phyloP scores from a whole-genome alignment of 2,113 vertebrate species.

The Anthoscopus minutus region DNA sequence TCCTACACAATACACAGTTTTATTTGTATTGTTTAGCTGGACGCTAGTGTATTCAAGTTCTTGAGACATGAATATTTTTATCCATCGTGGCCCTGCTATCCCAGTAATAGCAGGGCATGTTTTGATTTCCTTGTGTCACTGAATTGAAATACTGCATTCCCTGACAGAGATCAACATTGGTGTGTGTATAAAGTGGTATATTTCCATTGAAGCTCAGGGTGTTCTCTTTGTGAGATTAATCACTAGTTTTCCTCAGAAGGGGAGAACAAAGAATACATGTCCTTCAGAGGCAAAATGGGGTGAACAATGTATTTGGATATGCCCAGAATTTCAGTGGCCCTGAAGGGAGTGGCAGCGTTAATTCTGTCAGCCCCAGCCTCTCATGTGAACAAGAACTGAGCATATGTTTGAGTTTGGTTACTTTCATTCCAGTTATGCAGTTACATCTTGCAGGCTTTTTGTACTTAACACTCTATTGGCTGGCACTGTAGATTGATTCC shows the following conservation, averaged over 20 bases:
- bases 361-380: not conserved
- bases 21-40: not conserved
- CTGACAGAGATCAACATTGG: not conserved
- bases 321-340: not conserved
- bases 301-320: not conserved
- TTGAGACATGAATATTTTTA: not conserved
- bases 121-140: not conserved
- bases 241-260: not conserved
- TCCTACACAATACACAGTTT: not conserved
- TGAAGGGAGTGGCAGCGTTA: not conserved
- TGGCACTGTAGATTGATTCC: not conserved
- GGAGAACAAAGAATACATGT: not conserved
- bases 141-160: not conserved
- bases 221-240: not conserved
- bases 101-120: not conserved
- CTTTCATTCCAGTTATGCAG: not conserved
- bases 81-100: fast-evolving
- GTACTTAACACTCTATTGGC: not conserved
- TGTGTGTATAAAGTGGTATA: not conserved
- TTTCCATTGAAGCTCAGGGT: not conserved
- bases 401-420: not conserved
- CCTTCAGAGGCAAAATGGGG: not conserved
- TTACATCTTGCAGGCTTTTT: not conserved
- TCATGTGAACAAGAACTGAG: not conserved
- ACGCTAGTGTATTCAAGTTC: not conserved